phyloP scores from a whole-genome alignment of 2,113 vertebrate species.

The Perca fluviatilis region DNA sequence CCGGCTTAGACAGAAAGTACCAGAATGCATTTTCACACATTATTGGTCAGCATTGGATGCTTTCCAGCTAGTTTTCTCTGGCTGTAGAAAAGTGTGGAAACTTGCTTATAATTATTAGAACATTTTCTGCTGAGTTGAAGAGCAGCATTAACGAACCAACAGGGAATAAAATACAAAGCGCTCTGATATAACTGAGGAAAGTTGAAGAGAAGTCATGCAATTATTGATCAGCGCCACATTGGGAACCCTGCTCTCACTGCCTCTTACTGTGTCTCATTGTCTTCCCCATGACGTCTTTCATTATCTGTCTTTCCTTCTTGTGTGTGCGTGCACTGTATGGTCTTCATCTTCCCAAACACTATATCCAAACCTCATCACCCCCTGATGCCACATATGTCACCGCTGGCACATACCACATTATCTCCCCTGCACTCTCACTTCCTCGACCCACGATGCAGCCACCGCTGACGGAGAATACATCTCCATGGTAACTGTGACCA shows the following conservation, averaged over 20 bases:
- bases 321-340: not conserved
- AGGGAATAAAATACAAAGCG: slow-evolving; percentile 42
- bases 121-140: slow-evolving; percentile 51
- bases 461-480: slow-evolving; percentile 55
- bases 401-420: slow-evolving; percentile 41
- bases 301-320: slow-evolving; percentile 2
- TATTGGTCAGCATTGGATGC: slow-evolving; percentile 32
- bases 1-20: slow-evolving; percentile 38
- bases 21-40: slow-evolving; percentile 50
- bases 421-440: slow-evolving; percentile 29
- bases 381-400: slow-evolving; percentile 38
- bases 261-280: slow-evolving; percentile 8
- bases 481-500: slow-evolving; percentile 84
- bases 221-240: slow-evolving; percentile 34
- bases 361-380: slow-evolving; percentile 13
- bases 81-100: slow-evolving; percentile 23
- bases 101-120: slow-evolving; percentile 19
- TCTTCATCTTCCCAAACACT: slow-evolving; percentile 7
- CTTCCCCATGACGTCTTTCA: slow-evolving; percentile 22
- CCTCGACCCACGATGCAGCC: slow-evolving; percentile 37
- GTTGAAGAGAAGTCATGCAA: slow-evolving; percentile 37
- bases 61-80: slow-evolving; percentile 24
- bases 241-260: not conserved
- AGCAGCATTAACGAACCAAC: slow-evolving; percentile 41
- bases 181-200: slow-evolving; percentile 24